Evolutionary conservation across 2,113 vertebrate species (phyloP).

Genomic region (Corvus cornix): DNA sequence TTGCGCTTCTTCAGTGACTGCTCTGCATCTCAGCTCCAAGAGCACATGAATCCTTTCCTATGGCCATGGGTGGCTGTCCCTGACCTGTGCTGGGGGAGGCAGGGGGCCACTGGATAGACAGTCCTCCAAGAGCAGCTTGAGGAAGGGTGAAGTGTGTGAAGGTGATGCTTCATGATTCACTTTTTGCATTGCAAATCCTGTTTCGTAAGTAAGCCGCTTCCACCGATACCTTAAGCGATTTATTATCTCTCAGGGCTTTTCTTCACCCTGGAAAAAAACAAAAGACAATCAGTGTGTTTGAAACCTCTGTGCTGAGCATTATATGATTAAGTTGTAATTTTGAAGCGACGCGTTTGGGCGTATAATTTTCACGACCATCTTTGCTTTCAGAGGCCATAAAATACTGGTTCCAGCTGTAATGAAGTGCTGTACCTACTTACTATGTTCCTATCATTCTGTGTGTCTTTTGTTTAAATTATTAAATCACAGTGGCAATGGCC

Average conservation of each 20-base stretch:
- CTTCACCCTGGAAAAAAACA: not conserved
- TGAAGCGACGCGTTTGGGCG: not conserved
- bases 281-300: not conserved
- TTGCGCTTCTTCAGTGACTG: not conserved
- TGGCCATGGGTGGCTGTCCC: not conserved
- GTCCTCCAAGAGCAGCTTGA: not conserved
- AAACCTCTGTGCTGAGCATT: not conserved
- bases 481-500: slow-evolving; percentile 43
- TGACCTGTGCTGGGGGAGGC: not conserved
- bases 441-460: slow-evolving; percentile 1
- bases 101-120: not conserved
- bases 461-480: slow-evolving; percentile 58
- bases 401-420: slow-evolving; percentile 21
- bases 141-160: not conserved
- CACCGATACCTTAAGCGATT: not conserved
- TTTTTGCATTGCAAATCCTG: slow-evolving; percentile 40
- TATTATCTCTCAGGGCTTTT: slow-evolving; percentile 1
- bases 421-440: slow-evolving; percentile 39
- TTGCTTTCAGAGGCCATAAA: slow-evolving; percentile 28
- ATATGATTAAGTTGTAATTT: slow-evolving; percentile 31
- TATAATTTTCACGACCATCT: slow-evolving; percentile 7
- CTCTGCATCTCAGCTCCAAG: not conserved
- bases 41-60: not conserved
- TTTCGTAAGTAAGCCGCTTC: not conserved
- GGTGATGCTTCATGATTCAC: not conserved